Percentiles rank a stretch among this genome's conserved stretches.
These are phyloP conservation scores for Mastacembelus armatus DNA, from an alignment of 2,797 vertebrate genomes.

Conservation along the genomic window DNA sequence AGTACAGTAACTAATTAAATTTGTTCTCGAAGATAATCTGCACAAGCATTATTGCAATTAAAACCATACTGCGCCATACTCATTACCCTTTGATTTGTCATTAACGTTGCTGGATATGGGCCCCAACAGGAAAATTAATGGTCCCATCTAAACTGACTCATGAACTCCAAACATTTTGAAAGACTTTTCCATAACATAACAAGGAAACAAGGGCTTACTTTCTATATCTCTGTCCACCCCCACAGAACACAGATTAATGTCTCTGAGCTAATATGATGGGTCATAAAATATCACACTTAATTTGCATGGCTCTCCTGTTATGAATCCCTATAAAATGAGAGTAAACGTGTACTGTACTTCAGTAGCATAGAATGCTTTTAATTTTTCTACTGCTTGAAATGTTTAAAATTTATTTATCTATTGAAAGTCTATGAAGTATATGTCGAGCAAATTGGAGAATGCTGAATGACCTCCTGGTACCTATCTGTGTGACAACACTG, in stretches of 20 bases:
- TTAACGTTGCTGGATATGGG: conserved; percentile 49
- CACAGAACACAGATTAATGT: conserved; percentile 11
- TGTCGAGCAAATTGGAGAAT: no score
- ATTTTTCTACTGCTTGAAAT: not conserved
- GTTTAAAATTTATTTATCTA: no score
- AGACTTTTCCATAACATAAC: conserved; percentile 18
- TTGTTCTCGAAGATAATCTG: conserved; percentile 49
- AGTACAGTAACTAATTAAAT: conserved; percentile 61
- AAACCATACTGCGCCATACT: conserved; percentile 50
- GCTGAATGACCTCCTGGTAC: no score
- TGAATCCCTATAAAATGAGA: not conserved
- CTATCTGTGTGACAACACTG: no score
- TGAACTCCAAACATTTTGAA: conserved; percentile 37
- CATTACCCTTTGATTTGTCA: conserved; percentile 60
- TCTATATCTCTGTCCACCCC: not conserved
- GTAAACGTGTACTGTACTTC: not conserved
- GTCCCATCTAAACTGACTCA: conserved; percentile 38
- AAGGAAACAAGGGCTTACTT: conserved; percentile 17
- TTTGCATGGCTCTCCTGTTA: not conserved
- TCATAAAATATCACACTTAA: not conserved
- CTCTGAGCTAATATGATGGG: conserved; percentile 5
- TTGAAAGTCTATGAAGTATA: no score
- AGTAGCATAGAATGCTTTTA: not conserved
- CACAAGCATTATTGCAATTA: conserved; percentile 46
- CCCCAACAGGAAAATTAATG: conserved; percentile 55